These are phyloP conservation scores for Polia nebulosa DNA, from an alignment of 2,888 invertebrate species.

Conservation along the genomic window DNA sequence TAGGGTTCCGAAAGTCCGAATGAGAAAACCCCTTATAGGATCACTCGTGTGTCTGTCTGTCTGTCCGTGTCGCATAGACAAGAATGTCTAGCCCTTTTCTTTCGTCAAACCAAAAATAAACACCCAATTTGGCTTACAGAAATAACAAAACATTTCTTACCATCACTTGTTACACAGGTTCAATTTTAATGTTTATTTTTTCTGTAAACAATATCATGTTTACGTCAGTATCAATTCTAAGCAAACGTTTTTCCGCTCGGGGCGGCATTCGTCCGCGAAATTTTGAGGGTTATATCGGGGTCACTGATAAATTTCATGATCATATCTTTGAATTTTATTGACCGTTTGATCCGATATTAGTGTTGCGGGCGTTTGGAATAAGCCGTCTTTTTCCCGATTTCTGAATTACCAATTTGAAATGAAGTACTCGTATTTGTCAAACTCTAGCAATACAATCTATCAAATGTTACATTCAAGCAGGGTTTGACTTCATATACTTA, in stretches of 20 bases:
- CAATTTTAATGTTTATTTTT: conserved; percentile 51
- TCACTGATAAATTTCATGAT: conserved; percentile 79
- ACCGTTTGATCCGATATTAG: conserved; percentile 79
- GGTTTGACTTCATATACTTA: too few species aligned
- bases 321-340: conserved; percentile 83
- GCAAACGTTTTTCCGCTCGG: conserved; percentile 66
- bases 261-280: conserved; percentile 71
- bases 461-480: too few species aligned
- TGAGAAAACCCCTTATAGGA: too few species aligned
- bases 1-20: too few species aligned
- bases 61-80: too few species aligned
- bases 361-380: conserved; percentile 18
- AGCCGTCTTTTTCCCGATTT: neutral
- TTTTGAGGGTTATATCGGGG: conserved; percentile 73
- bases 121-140: conserved; percentile 7
- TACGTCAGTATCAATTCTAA: conserved; percentile 66
- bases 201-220: conserved; percentile 54
- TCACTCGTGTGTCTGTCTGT: too few species aligned
- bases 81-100: neutral
- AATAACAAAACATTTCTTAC: conserved; percentile 14
- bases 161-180: conserved; percentile 30
- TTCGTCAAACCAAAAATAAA: conserved; percentile 8
- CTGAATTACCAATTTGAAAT: neutral
- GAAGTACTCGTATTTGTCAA: too few species aligned
- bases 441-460: too few species aligned